These are phyloP conservation scores for Sussaba pulchella DNA, from an alignment of 2,888 invertebrate species.

Conservation along the genomic window DNA sequence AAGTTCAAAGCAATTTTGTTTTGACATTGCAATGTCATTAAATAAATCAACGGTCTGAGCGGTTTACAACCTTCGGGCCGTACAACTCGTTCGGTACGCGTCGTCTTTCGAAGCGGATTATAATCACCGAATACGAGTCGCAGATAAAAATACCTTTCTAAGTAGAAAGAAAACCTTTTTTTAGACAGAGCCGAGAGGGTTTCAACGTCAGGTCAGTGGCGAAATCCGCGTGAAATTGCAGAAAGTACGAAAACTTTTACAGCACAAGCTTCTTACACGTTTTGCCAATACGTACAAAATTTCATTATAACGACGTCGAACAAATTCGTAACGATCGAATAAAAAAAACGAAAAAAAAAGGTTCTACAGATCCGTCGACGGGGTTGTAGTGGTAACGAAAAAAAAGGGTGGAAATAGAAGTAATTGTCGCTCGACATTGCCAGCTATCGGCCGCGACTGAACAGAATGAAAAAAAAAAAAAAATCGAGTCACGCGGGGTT, in stretches of 20 bases:
- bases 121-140: too few relatives aligned
- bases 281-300: too few relatives aligned
- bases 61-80: too few relatives aligned
- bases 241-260: constrained; percentile 6
- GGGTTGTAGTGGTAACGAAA: neutral
- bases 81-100: too few relatives aligned
- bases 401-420: constrained; percentile 18
- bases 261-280: too few relatives aligned
- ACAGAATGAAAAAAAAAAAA: constrained; percentile 4
- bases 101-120: too few relatives aligned
- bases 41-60: too few relatives aligned
- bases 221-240: constrained; percentile 12
- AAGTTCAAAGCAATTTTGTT: neutral
- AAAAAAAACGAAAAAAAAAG: neutral
- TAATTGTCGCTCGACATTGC: constrained; percentile 34
- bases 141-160: too few relatives aligned
- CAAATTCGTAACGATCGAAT: neutral
- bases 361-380: constrained; percentile 8
- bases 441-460: constrained; percentile 16
- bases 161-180: constrained; percentile 20
- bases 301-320: neutral
- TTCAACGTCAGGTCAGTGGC: neutral
- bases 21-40: neutral
- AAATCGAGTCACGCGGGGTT: constrained; percentile 4
- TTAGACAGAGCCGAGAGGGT: neutral